Conservation (phyloP, 2,113 vertebrate genomes). For the Planiliza haematocheilus region DNA sequence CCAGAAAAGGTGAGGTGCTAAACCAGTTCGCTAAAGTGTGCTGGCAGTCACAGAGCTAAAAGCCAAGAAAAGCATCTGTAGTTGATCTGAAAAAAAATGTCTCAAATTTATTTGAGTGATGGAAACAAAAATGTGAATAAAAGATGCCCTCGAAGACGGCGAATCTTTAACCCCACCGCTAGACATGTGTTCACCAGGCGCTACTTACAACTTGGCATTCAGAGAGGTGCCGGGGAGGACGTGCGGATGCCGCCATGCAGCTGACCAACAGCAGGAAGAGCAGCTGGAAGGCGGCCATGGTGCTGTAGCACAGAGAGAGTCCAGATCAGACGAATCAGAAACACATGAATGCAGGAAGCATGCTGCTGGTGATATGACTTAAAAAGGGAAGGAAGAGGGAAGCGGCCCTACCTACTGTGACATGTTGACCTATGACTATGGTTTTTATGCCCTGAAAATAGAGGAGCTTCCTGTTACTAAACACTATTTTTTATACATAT, state of each 20-base stretch:
- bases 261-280: slow-evolving; percentile 83
- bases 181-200: neutral
- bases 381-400: slow-evolving; percentile 55
- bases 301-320: slow-evolving; percentile 77
- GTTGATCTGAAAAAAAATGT: neutral
- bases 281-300: slow-evolving; percentile 86
- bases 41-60: neutral
- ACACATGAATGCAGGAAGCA: slow-evolving; percentile 51
- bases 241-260: slow-evolving; percentile 71
- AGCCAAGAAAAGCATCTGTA: neutral
- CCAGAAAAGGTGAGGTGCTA: neutral
- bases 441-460: slow-evolving; percentile 33
- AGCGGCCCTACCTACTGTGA: slow-evolving; percentile 29
- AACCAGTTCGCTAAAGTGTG: neutral
- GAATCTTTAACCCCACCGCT: too few species aligned
- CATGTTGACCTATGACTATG: slow-evolving; percentile 54
- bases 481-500: slow-evolving; percentile 24
- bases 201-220: slow-evolving; percentile 88
- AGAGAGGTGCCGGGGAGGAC: slow-evolving; percentile 58
- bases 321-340: slow-evolving; percentile 42
- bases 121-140: neutral
- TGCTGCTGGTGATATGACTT: slow-evolving; percentile 20
- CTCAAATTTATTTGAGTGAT: neutral
- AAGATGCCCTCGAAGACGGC: neutral
- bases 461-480: slow-evolving; percentile 50